Percentiles rank a stretch among this genome's conserved stretches.
Conservation (phyloP, 37 sponge, comb jelly and placozoan species). For the Crambe crambe region DNA sequence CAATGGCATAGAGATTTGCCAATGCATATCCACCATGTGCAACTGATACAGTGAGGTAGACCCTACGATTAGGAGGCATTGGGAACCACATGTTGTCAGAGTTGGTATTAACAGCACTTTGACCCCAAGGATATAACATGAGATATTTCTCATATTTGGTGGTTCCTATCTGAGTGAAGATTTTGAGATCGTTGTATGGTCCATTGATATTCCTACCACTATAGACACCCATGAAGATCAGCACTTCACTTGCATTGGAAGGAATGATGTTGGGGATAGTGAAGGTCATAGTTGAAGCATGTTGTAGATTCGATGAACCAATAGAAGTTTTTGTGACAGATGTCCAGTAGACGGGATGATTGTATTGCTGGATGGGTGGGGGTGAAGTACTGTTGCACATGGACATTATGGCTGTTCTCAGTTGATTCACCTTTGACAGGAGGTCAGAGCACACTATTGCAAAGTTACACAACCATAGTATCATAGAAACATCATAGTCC, state of each 20-base stretch:
- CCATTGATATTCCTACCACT: neutral
- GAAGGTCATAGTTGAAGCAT: neutral
- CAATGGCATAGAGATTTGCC: neutral
- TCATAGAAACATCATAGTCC: no score
- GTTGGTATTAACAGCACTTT: slow-evolving; percentile 11
- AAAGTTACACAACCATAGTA: no score
- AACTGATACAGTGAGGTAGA: neutral
- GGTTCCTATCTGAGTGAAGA: neutral
- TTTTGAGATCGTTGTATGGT: neutral
- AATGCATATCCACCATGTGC: neutral
- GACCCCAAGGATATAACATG: neutral
- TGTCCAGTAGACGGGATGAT: neutral
- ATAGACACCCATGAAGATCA: neutral
- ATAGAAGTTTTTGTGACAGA: neutral
- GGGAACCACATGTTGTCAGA: slow-evolving; percentile 31
- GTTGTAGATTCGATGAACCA: neutral
- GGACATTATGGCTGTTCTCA: neutral
- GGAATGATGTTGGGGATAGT: neutral
- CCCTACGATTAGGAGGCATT: slow-evolving; percentile 3
- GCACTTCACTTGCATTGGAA: neutral
- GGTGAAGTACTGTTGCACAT: neutral
- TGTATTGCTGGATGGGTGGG: neutral
- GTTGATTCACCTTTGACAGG: neutral
- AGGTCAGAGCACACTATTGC: neutral
- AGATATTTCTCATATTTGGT: slow-evolving; percentile 5